Base-by-base conservation (phyloP, 1,140 invertebrate species). In the Bombus superbus region DNA sequence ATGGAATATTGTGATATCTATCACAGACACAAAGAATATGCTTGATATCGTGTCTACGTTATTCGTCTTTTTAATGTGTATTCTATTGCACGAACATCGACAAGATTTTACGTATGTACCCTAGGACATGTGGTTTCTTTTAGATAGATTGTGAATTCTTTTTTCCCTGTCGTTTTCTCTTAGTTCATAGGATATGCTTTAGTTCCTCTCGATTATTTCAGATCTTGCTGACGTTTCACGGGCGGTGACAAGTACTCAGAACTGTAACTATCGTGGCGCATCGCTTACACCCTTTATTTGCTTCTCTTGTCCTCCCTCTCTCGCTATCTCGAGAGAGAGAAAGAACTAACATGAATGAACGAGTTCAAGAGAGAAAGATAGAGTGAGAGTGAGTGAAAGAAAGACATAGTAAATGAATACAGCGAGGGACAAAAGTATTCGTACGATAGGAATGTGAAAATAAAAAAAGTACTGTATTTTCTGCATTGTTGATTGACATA, bases 171-270 rank as follows among this genome's bases (percentile, higher is more conserved):
- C 6, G 18, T 57, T 22, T 40, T 22, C 42, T 62, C 1, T 77
- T 2, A 11, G 22, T 32, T 22, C 11, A 64, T 38, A 74, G 44
- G n/a, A 13, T 62, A 62, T 66, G 35, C 38, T 64, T 68, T 79
- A 72, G 44, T 40, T 81, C 64, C 10, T 25, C 57, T 64, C 32
- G 79, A 80, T 87, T 62, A 80, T 89, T 87, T 91, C n/a, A 57
- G 62, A 89, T 81, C 38, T 83, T 83, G 90, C 88, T 91, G 90
- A 91, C 88, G 88, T 91, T 91, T 90, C 87, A 89, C 90, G 88
- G 91, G 86, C 89, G 90, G 87, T 91, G 90, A 92, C 90, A 90
- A 91, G 85, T 84, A 81, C 74, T 90, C 89, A 83, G 83, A 88
- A 64, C 83, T 87, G 89, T 91, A 86, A 90, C 89, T 84, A 89